Percentiles rank a stretch among this genome's conserved stretches.
phyloP scores from a whole-genome alignment of 2,797 vertebrate genomes.

The Labroides dimidiatus region DNA sequence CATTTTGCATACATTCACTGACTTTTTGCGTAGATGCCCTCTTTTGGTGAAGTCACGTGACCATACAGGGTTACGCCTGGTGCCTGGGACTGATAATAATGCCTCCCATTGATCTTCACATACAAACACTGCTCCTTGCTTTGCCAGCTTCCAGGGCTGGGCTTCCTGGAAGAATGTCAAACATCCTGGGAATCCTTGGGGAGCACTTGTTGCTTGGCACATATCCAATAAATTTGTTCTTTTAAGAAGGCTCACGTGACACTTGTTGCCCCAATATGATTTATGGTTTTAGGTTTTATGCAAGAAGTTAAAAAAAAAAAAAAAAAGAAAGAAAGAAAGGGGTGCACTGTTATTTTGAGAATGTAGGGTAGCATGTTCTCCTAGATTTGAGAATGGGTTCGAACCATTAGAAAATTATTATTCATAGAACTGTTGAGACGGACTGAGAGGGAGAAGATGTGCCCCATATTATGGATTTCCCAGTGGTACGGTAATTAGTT shows the following conservation, averaged over 20 bases:
- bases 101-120: conserved; percentile 76
- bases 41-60: conserved; percentile 63
- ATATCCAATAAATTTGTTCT: conserved; percentile 39
- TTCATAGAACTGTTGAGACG: conserved; percentile 12
- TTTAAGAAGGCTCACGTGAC: conserved; percentile 35
- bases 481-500: background rate
- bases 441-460: background rate
- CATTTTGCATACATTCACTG: conserved; percentile 49
- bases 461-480: background rate
- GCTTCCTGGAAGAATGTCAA: conserved; percentile 72
- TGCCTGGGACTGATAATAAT: conserved; percentile 80
- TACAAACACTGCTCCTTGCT: conserved; percentile 34
- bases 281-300: conserved; percentile 29
- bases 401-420: conserved; percentile 21
- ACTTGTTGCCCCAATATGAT: conserved; percentile 9
- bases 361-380: background rate
- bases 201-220: conserved; percentile 27
- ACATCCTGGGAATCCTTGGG: conserved; percentile 76
- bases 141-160: conserved; percentile 57
- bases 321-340: too few relatives aligned
- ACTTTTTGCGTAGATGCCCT: conserved; percentile 37
- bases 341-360: conserved; percentile 42
- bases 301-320: too few relatives aligned
- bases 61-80: conserved; percentile 50
- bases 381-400: conserved; percentile 7